These are phyloP conservation scores for Sebastes hopkinsi DNA, from an alignment of 2,797 vertebrate genomes.

Conservation along the genomic window DNA sequence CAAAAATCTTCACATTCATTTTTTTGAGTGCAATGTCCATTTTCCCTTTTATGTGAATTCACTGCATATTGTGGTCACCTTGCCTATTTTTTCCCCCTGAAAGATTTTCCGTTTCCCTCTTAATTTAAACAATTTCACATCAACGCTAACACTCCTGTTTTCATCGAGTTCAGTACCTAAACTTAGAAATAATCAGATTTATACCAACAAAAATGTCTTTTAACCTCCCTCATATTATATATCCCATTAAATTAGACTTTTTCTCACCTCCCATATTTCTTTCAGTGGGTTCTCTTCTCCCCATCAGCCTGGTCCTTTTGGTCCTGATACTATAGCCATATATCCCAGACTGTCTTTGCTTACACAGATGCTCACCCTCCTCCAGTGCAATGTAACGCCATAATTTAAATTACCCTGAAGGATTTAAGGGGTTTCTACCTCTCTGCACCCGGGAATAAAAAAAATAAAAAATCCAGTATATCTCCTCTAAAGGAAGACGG, in stretches of 20 bases:
- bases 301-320: constrained; percentile 14
- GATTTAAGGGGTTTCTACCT: constrained; percentile 65
- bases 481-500: constrained; percentile 13
- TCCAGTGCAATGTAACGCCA: constrained; percentile 63
- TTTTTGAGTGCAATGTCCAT: background rate
- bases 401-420: constrained; percentile 57
- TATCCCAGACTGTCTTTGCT: constrained; percentile 61
- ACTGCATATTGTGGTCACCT: background rate
- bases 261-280: background rate
- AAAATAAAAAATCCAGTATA: constrained; percentile 8
- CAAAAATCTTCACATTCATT: constrained; percentile 52
- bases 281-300: background rate
- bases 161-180: background rate
- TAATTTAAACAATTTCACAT: background rate
- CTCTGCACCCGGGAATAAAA: constrained; percentile 36
- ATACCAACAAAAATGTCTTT: background rate
- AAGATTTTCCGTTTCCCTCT: background rate
- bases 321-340: constrained; percentile 71
- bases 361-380: constrained; percentile 51
- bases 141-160: background rate
- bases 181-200: background rate
- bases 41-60: background rate
- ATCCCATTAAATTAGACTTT: background rate
- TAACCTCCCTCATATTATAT: background rate
- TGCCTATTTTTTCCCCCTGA: background rate